phyloP scores from a whole-genome alignment of 1,140 invertebrate genomes.

The Thereuonema tuberculata region DNA sequence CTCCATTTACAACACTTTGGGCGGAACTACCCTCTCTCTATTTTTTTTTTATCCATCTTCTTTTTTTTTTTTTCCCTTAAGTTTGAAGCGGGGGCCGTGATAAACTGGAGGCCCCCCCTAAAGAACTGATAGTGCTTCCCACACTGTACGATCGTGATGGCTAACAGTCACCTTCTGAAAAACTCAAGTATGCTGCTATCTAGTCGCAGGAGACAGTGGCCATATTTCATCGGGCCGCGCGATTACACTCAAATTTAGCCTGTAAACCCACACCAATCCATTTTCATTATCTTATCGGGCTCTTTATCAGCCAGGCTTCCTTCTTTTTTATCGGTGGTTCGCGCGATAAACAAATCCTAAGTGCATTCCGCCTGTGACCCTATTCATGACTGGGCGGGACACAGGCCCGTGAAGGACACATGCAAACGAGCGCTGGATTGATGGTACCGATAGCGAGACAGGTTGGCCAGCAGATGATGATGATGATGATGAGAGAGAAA shows the following conservation, averaged over 20 bases:
- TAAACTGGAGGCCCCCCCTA: too few species aligned
- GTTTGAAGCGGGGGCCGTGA: too few species aligned
- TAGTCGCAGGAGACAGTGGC: constrained; percentile 12
- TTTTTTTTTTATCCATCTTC: too few species aligned
- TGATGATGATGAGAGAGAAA: too few species aligned
- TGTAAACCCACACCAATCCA: constrained; percentile 14
- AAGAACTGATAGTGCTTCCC: neutral
- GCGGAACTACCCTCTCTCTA: too few species aligned
- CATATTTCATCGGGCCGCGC: constrained; percentile 16
- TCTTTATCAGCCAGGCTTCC: constrained; percentile 30
- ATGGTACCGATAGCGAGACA: too few species aligned
- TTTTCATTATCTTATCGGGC: constrained; percentile 26
- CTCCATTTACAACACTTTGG: too few species aligned
- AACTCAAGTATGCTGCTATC: neutral
- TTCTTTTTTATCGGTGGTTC: constrained; percentile 11
- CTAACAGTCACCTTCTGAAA: neutral
- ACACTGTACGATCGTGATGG: neutral
- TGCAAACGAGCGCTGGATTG: too few species aligned
- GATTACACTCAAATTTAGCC: constrained; percentile 19
- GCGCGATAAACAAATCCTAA: constrained; percentile 11
- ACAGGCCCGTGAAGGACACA: neutral
- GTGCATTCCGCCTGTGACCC: constrained; percentile 5
- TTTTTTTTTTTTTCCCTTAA: too few species aligned
- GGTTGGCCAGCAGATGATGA: too few species aligned
- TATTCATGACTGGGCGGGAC: neutral